These are phyloP conservation scores for Mellilla xanthometata DNA, from an alignment of 2,888 invertebrate genomes.

Conservation along the genomic window DNA sequence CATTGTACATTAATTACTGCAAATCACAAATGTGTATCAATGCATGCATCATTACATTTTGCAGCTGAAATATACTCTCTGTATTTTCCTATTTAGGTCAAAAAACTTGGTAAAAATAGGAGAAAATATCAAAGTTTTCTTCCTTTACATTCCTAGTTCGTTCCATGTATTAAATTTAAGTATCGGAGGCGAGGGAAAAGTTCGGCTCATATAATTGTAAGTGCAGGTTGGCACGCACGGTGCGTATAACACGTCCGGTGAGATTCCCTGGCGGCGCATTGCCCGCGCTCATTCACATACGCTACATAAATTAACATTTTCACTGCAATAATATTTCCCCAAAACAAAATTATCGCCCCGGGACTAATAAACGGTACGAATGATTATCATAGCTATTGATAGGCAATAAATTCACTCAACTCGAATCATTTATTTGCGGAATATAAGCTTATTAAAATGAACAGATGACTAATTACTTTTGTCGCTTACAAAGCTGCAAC, in stretches of 20 bases:
- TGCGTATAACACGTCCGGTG: background rate
- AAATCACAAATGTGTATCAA: too few relatives aligned
- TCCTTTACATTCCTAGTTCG: too few relatives aligned
- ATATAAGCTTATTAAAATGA: constrained; percentile 13
- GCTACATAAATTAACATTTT: constrained; percentile 25
- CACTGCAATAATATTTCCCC: constrained; percentile 22
- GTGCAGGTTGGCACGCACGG: constrained; percentile 12
- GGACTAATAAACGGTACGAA: constrained; percentile 29
- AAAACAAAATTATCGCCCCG: constrained; percentile 23
- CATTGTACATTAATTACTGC: too few relatives aligned
- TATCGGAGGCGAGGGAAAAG: too few relatives aligned
- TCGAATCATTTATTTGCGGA: constrained; percentile 11
- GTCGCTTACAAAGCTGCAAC: constrained; percentile 3
- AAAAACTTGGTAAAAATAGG: too few relatives aligned
- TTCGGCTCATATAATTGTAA: too few relatives aligned
- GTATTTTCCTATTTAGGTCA: too few relatives aligned
- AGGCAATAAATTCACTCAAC: constrained; percentile 9
- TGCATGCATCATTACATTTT: background rate
- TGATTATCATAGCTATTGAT: constrained; percentile 27
- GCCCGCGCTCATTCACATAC: constrained; percentile 16
- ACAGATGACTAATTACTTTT: constrained; percentile 18
- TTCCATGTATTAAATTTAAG: too few relatives aligned
- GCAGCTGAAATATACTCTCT: too few relatives aligned
- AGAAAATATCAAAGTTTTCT: too few relatives aligned
- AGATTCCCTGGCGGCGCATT: constrained; percentile 20